Evolutionary conservation across 2,797 vertebrate species (phyloP).

Genomic region (Semotilus atromaculatus): DNA sequence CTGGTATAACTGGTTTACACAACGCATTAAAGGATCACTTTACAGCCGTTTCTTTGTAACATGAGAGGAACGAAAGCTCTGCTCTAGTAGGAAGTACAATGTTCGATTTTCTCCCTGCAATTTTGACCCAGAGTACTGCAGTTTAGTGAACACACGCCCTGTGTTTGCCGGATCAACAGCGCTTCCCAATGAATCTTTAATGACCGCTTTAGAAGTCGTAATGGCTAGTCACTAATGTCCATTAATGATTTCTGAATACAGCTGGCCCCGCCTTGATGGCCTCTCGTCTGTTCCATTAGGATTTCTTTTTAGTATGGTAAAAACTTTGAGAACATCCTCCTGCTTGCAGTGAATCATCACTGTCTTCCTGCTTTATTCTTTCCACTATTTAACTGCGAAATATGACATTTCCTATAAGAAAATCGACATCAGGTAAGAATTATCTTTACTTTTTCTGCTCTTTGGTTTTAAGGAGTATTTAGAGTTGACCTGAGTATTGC

Average conservation of each 20-base stretch:
- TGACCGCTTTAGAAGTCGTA: slow-evolving; percentile 93
- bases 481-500: no score
- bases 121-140: slow-evolving; percentile 74
- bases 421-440: slow-evolving; percentile 94
- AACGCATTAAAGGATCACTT: slow-evolving; percentile 86
- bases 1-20: slow-evolving; percentile 80
- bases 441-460: slow-evolving; percentile 35
- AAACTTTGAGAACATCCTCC: slow-evolving; percentile 88
- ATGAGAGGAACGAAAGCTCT: slow-evolving; percentile 85
- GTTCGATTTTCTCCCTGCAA: slow-evolving; percentile 69
- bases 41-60: slow-evolving; percentile 89
- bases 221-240: slow-evolving; percentile 98
- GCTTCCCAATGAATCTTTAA: slow-evolving; percentile 97
- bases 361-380: slow-evolving; percentile 46
- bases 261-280: slow-evolving; percentile 89
- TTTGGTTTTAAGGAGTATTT: neutral
- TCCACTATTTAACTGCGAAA: slow-evolving; percentile 68
- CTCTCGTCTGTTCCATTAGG: slow-evolving; percentile 87
- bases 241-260: slow-evolving; percentile 96
- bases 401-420: slow-evolving; percentile 94
- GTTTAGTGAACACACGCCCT: slow-evolving; percentile 74
- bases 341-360: slow-evolving; percentile 61
- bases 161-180: slow-evolving; percentile 83
- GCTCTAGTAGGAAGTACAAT: slow-evolving; percentile 81
- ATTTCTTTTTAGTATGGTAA: slow-evolving; percentile 89